Base-by-base conservation (phyloP, 2,797 vertebrate species). In the Sternarchorhynchus goeldii region DNA sequence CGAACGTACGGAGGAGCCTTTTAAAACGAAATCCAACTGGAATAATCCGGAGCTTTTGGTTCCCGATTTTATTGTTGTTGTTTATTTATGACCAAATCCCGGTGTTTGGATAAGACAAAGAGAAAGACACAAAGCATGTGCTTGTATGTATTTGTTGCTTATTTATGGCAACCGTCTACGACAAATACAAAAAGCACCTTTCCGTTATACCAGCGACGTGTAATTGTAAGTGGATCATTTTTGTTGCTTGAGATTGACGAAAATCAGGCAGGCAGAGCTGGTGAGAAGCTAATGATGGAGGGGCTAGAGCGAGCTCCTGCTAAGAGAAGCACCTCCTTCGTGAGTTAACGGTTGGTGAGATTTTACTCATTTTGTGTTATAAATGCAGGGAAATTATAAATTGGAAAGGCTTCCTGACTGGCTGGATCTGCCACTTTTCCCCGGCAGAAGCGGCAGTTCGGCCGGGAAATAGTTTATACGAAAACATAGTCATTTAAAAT, bases 191-290 rank as follows among this genome's bases (percentile, higher is more conserved):
- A 90, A 91, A 88, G 85, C 85, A 84, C 83, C 79, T 86, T 89
- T 91, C 91, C 86, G 89, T 91, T 90, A 91, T 85, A 85, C 81
- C 80, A 86, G 85, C 83, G 91, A 90, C 84, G 90, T 80, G 70
- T 64, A 87, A 89, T 88, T 90, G 81, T 81, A 82, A 85, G 84
- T 83, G 82, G 71, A 88, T 88, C 76, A 84, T 90, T 90, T 88
- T 45, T 86, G 83, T 82, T 82, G 85, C 81, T 88, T 86, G 55
- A 45, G 86, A 85, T 75, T 79, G 60, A 16, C 86, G 83, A 75
- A 81, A 86, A 71, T 58, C 65, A 80, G 74, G 65, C 79, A 79
- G 18, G 77, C 60, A 50, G 60, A 58, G 68, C 25, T 32, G 55
- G 6, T 34, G 59, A 63, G 56, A 31, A 60, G 21, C 25, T 32